A percentile compares a stretch with the other conserved stretches of the same genome.
phyloP scores from a whole-genome alignment of 2,113 vertebrate genomes.

The Pogonocichla stellata region DNA sequence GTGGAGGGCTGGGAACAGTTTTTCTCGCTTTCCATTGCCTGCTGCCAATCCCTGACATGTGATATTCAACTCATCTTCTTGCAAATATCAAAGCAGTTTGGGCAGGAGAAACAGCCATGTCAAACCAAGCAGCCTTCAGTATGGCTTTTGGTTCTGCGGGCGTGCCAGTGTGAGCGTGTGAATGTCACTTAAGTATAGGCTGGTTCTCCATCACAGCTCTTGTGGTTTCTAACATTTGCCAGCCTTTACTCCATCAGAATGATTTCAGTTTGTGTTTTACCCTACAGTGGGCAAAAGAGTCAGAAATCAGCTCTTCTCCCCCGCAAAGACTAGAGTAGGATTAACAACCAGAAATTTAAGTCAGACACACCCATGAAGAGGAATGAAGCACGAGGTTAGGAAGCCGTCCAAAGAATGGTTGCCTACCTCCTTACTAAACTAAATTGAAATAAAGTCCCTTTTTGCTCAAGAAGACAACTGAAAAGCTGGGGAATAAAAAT shows the following conservation, averaged over 20 bases:
- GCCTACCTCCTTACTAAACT: conserved; percentile 20
- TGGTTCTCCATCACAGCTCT: not conserved
- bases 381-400: conserved; percentile 48
- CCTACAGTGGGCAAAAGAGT: not conserved
- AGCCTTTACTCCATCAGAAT: not conserved
- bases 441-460: conserved; percentile 2
- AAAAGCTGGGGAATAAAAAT: conserved; percentile 34
- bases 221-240: conserved; percentile 18
- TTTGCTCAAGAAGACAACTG: conserved; percentile 29
- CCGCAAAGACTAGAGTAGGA: not conserved
- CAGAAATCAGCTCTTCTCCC: not conserved
- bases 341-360: conserved; percentile 40
- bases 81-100: not conserved
- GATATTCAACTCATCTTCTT: not conserved
- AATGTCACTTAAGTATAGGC: not conserved
- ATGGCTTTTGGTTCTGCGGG: not conserved
- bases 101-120: not conserved
- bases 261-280: not conserved
- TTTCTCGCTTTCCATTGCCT: conserved; percentile 28
- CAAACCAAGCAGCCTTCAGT: not conserved
- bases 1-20: not conserved
- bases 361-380: conserved; percentile 33
- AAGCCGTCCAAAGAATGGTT: conserved; percentile 35
- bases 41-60: conserved; percentile 2
- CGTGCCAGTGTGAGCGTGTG: fast-evolving